These are phyloP conservation scores for Osmerus eperlanus DNA, from an alignment of 2,113 vertebrate species.

Conservation along the genomic window DNA sequence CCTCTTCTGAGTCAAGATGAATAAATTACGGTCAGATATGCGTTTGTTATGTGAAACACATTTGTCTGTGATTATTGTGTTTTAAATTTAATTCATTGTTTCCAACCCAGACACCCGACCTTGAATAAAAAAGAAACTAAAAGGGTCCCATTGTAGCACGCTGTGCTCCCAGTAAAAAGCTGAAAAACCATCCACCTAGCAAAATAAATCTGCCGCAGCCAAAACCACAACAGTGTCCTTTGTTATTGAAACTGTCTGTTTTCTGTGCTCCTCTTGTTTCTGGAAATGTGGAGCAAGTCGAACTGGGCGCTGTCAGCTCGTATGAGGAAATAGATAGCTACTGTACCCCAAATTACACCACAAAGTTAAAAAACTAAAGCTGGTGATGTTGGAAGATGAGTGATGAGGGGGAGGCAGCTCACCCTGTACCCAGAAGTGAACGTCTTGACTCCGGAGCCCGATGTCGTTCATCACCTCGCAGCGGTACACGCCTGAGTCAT, in stretches of 20 bases:
- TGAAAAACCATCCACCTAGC: conserved; percentile 45
- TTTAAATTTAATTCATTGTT: conserved; percentile 35
- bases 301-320: conserved; percentile 41
- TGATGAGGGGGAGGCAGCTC: conserved; percentile 29
- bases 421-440: conserved; percentile 87
- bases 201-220: conserved; percentile 59
- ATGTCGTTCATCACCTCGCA: conserved; percentile 89
- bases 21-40: too few species aligned
- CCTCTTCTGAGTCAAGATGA: too few species aligned
- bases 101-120: conserved; percentile 48
- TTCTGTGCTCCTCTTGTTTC: conserved; percentile 42
- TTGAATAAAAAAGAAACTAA: conserved; percentile 23
- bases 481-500: conserved; percentile 87
- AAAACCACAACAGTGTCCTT: conserved; percentile 54
- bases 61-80: conserved; percentile 29
- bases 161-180: conserved; percentile 11
- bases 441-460: conserved; percentile 81
- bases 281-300: conserved; percentile 58
- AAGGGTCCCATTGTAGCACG: conserved; percentile 23
- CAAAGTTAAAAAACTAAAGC: neutral
- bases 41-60: neutral
- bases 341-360: neutral
- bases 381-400: neutral
- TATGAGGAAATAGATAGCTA: conserved; percentile 24
- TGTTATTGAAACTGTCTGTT: conserved; percentile 54